Conservation (phyloP, 2,888 invertebrate genomes). For the Kuschelorhynchus macadamiae region DNA sequence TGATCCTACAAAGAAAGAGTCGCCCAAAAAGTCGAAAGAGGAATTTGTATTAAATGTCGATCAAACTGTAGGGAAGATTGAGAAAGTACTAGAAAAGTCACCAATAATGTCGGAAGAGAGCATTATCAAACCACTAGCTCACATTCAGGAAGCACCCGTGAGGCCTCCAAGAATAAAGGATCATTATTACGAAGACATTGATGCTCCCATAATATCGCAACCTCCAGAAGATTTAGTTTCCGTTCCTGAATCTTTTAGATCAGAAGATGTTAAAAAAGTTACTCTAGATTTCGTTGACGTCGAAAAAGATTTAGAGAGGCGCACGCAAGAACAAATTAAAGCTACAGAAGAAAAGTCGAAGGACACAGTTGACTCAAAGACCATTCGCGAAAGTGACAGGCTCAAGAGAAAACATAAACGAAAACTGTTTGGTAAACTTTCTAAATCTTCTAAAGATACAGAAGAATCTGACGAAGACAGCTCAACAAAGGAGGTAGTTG, state of each 20-base stretch:
- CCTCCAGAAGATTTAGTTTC: slow-evolving; percentile 51
- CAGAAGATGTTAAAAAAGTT: slow-evolving; percentile 53
- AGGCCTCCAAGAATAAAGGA: slow-evolving; percentile 57
- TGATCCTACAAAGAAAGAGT: slow-evolving; percentile 59
- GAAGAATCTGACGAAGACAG: slow-evolving; percentile 62
- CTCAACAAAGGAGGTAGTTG: slow-evolving; percentile 59
- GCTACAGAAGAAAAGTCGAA: background rate
- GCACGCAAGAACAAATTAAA: slow-evolving; percentile 50
- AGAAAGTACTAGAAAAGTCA: slow-evolving; percentile 58
- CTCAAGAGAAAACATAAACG: slow-evolving; percentile 57
- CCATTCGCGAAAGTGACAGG: slow-evolving; percentile 57
- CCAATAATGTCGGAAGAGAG: slow-evolving; percentile 59
- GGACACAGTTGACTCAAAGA: slow-evolving; percentile 3
- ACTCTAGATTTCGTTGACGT: slow-evolving; percentile 63
- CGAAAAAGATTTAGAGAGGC: slow-evolving; percentile 51
- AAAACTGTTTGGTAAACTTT: slow-evolving; percentile 63
- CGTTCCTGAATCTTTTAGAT: slow-evolving; percentile 21
- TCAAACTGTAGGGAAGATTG: slow-evolving; percentile 58
- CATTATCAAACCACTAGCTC: slow-evolving; percentile 54
- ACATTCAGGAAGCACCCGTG: slow-evolving; percentile 52
- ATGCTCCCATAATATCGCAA: slow-evolving; percentile 51
- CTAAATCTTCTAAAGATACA: slow-evolving; percentile 62
- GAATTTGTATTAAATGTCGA: slow-evolving; percentile 61
- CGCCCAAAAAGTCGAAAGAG: slow-evolving; percentile 61
- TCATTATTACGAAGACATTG: slow-evolving; percentile 61